phyloP scores from a whole-genome alignment of 2,797 vertebrate species.

The Lindbergichthys nudifrons region DNA sequence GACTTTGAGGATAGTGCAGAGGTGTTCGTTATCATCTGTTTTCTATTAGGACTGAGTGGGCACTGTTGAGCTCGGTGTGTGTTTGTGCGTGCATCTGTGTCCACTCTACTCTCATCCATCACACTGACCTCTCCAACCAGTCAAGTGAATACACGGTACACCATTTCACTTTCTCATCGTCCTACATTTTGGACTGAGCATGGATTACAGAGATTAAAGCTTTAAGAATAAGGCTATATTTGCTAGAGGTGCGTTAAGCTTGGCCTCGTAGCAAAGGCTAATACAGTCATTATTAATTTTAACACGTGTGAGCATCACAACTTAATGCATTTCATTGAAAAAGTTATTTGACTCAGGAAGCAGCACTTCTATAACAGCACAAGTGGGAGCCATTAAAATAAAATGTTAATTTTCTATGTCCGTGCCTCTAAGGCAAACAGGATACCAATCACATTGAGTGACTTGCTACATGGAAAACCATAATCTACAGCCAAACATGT shows the following conservation, averaged over 20 bases:
- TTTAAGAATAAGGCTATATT: constrained; percentile 31
- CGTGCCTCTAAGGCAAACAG: constrained; percentile 36
- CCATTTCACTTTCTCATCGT: constrained; percentile 42
- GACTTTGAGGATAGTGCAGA: constrained; percentile 54
- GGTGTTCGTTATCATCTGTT: constrained; percentile 62
- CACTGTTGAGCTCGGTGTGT: constrained; percentile 21
- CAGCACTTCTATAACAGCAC: constrained; percentile 17
- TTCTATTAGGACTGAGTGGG: constrained; percentile 50
- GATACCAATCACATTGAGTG: not conserved
- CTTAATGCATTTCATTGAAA: constrained; percentile 22
- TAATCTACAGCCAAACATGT: not conserved
- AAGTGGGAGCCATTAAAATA: constrained; percentile 40
- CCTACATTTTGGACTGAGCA: constrained; percentile 35
- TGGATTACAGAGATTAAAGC: constrained; percentile 47
- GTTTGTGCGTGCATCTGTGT: constrained; percentile 24
- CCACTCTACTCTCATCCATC: constrained; percentile 42
- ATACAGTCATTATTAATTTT: constrained; percentile 28
- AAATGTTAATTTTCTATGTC: constrained; percentile 38
- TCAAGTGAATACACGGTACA: constrained; percentile 36
- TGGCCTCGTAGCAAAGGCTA: constrained; percentile 10
- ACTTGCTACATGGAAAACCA: constrained; percentile 13
- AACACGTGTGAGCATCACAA: constrained; percentile 24
- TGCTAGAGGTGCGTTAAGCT: constrained; percentile 23
- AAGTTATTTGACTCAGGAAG: constrained; percentile 13
- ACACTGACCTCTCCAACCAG: constrained; percentile 46